Evolutionary conservation across 2,888 invertebrate species (phyloP), one percentile per base, ranked within the genome.

Genomic region (Melinaea menophilus): DNA sequence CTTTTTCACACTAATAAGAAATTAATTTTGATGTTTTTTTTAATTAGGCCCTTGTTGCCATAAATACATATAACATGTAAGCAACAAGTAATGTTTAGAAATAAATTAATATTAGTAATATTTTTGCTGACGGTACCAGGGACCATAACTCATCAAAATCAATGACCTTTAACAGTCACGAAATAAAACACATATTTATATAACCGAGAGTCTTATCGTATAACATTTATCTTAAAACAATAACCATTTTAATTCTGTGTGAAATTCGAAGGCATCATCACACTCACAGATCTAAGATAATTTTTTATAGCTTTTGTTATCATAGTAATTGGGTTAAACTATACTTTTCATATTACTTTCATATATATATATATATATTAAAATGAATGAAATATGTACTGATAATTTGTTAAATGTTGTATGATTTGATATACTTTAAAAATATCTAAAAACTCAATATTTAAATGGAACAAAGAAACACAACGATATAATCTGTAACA

Each of bases 171-270:
- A 74, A 67, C 68, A 69, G 76, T 77, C 76, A 75, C 71, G 63
- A 70, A 74, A 75, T 75, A 78, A 76, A 79, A 74, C 73, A 75
- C 73, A 77, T 78, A 77, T 79, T 79, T 77, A 75, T 74, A 73
- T 69, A 75, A 71, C 68, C 71, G 61, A 68, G 61, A 70, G 59
- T 69, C 64, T 73, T 76, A 76, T 78, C 75, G 58, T 47, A 3
- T 55, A 58, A 66, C 74, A 75, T 76, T 75, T 72, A 77, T 78
- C 76, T 75, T 72, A 68, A 74, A 75, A 78, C 77, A 76, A 77
- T 77, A 77, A 79, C 75, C 72, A 71, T 73, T 77, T 76, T 71
- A 68, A 73, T 72, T 73, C 74, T 75, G 75, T 76, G 75, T 77
- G 75, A 77, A 79, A 76, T 75, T 68, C 62, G 68, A 76, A 65